phyloP scores from a whole-genome alignment of 2,113 vertebrate genomes.

The Mionectes macconnelli region DNA sequence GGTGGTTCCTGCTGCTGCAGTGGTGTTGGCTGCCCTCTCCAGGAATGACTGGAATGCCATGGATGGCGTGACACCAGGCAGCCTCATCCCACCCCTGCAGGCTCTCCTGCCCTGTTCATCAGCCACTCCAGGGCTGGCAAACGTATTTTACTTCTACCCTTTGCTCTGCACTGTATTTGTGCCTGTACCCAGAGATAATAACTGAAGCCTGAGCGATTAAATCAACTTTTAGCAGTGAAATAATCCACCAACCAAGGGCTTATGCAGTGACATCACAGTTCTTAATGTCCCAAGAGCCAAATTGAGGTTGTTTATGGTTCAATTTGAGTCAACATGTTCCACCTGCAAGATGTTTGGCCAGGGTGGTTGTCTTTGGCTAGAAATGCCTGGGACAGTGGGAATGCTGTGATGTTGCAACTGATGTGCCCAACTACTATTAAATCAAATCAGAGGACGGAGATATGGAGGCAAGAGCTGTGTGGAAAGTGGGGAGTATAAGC shows the following conservation, averaged over 20 bases:
- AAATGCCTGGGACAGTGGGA: background rate
- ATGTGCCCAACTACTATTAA: background rate
- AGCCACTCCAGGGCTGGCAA: background rate
- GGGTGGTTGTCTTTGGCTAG: background rate
- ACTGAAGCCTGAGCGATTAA: background rate
- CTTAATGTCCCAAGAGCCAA: background rate
- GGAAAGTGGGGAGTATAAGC: background rate
- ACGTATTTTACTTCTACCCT: background rate
- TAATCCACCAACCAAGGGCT: background rate
- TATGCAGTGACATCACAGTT: background rate
- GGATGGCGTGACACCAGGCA: background rate
- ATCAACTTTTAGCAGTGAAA: background rate
- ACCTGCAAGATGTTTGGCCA: background rate
- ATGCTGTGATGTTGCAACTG: background rate
- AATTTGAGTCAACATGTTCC: background rate
- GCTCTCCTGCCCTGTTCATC: background rate
- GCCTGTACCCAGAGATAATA: background rate
- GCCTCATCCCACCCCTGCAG: fast-evolving
- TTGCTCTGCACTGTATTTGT: background rate
- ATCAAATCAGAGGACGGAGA: background rate
- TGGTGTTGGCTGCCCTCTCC: background rate
- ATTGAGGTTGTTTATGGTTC: background rate
- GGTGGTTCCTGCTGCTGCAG: background rate
- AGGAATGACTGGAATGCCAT: background rate
- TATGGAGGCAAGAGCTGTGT: background rate